Conservation (phyloP, 2,888 invertebrate species). For the Calephelis perditalis region DNA sequence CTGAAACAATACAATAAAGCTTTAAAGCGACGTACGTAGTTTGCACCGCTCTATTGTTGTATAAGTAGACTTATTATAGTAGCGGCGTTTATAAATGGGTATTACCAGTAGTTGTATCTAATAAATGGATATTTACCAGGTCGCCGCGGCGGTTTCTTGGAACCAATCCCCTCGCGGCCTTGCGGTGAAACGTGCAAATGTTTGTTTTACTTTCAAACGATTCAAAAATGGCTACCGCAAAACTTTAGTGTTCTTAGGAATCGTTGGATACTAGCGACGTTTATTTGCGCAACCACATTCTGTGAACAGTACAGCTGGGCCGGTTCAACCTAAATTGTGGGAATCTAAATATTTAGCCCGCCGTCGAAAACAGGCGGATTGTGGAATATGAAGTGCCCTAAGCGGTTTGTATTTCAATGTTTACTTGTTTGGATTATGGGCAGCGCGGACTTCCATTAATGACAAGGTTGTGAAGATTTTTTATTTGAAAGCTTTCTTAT, state of each 20-base stretch:
- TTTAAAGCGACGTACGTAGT: background rate
- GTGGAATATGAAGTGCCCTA: no score
- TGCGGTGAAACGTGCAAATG: constrained; percentile 60
- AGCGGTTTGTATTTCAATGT: no score
- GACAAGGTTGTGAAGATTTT: no score
- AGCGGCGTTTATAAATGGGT: constrained; percentile 3
- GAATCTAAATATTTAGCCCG: constrained; percentile 41
- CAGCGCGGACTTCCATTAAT: no score
- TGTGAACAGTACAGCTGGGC: constrained; percentile 57
- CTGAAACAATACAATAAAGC: no score
- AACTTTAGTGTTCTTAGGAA: constrained; percentile 61
- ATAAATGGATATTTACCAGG: constrained; percentile 42
- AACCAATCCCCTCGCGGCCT: constrained; percentile 58
- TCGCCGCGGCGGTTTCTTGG: constrained; percentile 44
- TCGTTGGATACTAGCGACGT: constrained; percentile 48
- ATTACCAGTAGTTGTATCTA: constrained; percentile 23
- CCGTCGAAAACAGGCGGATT: no score
- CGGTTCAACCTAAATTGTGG: constrained; percentile 32
- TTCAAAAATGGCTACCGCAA: constrained; percentile 63
- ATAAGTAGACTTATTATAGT: constrained; percentile 2
- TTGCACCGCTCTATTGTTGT: background rate
- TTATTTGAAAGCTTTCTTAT: no score
- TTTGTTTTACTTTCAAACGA: constrained; percentile 67
- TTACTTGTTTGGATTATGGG: no score
- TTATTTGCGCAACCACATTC: constrained; percentile 61